These are phyloP conservation scores for Agrotis segetum DNA, from an alignment of 2,888 invertebrate genomes.

Conservation along the genomic window DNA sequence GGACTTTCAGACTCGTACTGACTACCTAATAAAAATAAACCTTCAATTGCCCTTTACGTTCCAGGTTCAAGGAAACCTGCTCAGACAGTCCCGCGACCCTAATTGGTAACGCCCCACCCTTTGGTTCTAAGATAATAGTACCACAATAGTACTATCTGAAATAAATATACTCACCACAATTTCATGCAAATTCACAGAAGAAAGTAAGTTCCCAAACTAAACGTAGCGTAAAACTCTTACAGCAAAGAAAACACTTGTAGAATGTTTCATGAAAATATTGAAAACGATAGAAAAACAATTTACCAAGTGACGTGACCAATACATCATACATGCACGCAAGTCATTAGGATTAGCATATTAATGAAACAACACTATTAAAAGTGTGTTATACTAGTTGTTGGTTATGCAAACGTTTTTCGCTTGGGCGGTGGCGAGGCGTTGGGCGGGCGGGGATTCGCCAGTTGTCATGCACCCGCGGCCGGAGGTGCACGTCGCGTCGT, in stretches of 20 bases:
- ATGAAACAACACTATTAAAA: conserved; percentile 76
- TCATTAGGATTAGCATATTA: conserved; percentile 71
- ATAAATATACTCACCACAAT: neutral
- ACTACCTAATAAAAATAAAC: too few species aligned
- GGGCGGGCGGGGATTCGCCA: conserved; percentile 84
- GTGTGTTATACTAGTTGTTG: conserved; percentile 56
- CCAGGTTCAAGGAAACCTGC: too few species aligned
- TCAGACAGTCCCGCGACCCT: too few species aligned
- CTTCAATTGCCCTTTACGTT: too few species aligned
- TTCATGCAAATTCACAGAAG: neutral
- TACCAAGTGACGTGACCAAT: conserved; percentile 9
- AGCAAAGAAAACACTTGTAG: conserved; percentile 4
- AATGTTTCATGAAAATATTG: neutral
- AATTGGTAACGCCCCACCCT: too few species aligned
- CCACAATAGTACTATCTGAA: too few species aligned
- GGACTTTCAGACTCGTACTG: too few species aligned
- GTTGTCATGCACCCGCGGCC: conserved; percentile 79
- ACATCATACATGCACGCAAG: conserved; percentile 34
- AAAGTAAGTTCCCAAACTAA: neutral
- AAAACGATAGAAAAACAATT: neutral
- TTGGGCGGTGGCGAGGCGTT: conserved; percentile 83
- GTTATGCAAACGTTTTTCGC: conserved; percentile 77
- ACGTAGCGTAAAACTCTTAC: neutral
- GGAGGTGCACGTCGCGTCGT: conserved; percentile 73
- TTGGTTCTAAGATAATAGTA: too few species aligned